Base-by-base conservation (phyloP, 2,888 invertebrate species). In the Heliconius charithonia region DNA sequence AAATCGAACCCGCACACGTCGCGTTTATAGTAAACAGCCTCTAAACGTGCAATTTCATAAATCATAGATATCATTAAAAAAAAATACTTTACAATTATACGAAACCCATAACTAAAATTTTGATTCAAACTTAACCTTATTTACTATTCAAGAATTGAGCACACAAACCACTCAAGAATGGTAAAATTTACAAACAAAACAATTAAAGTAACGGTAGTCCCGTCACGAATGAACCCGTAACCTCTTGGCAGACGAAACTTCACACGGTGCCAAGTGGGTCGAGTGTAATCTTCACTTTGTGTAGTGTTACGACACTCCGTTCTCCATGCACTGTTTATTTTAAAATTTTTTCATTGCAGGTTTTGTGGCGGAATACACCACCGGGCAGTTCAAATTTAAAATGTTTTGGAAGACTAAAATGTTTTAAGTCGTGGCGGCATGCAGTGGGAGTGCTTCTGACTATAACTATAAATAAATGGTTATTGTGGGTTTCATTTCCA, bases 191-290 rank as follows among this genome's bases (percentile, higher is more conserved):
- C 56, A 67, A 69, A 69, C 70, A 70, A 37, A 41, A 32, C 62
- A 41, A 51, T 27, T 59, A n/a, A 65, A 25, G 25, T 69, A 45
- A 76, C 76, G 63, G 76, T 76, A 76, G 25, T 77, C 51, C 10
- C 65, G 25, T 77, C 77, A 77, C 77, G 72, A 29, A 27, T 56
- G 81, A 81, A 80, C 81, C 81, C 62, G 63, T 66, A 72, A 79
- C 77, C 77, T 72, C 62, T 74, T 69, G 77, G 77, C 75, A n/a
- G 70, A 37, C 32, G 72, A 69, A 45, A 25, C 25, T 63, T 51
- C 73, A 37, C 56, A 65, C 72, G 62, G 16, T 51, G 75, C 81
- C 82, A 69, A 81, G 51, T 78, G 79, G 82, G 79, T 76, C 77
- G 56, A 32, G 32, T 67, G 63, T 27, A 4, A 25, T 62, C 62